Evolutionary conservation across 2,888 invertebrate species (phyloP), one percentile per base, ranked within the genome.

Genomic region (Pimpla rufipes): DNA sequence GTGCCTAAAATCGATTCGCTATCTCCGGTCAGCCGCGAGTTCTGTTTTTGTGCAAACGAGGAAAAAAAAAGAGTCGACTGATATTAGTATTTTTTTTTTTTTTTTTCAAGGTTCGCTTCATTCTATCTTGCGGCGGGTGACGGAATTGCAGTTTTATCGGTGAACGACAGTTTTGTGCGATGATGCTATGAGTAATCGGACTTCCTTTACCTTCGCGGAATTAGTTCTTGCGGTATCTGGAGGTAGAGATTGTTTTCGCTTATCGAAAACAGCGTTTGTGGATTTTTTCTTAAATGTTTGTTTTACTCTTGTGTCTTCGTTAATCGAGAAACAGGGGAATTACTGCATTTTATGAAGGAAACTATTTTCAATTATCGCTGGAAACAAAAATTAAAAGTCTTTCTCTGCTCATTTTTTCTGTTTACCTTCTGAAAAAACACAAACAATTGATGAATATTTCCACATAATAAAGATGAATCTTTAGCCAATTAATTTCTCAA

Each of bases 1-100:
- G 16, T 37, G 37, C 16, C 29, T 62, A 68, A 74, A 81, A 70
- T 81, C 80, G 75, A 64, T 76, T 50, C 13, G 40, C 13, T 62
- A 52, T 59, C 62, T 75, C 42, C 75, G 50, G 50, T n/a, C 11
- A 21, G 11, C n/a, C 35, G 47, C 66, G 57, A 68, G 68, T 52
- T 57, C 40, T 57, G 18, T 23, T 18, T 37, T 18, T 52, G 64
- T 45, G n/a, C 21, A 40, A 64, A 42, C 40, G 57, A 29, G 16
- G 5, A 5, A 35, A 29, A 2, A 35, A 2, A 64, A 11, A 64
- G 21, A 21, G 37, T n/a, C 7, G 1, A n/a, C n/a, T 16, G n/a
- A 29, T n/a, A 13, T n/a, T n/a, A n/a, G n/a, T n/a, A n/a, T n/a
- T n/a, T n/a, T 1, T 16, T 52, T 62, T 42, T 50, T 35, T 45